A percentile compares a stretch with the other conserved stretches of the same genome.
phyloP scores from a whole-genome alignment of 2,113 vertebrate species.

The Centropristis striata region DNA sequence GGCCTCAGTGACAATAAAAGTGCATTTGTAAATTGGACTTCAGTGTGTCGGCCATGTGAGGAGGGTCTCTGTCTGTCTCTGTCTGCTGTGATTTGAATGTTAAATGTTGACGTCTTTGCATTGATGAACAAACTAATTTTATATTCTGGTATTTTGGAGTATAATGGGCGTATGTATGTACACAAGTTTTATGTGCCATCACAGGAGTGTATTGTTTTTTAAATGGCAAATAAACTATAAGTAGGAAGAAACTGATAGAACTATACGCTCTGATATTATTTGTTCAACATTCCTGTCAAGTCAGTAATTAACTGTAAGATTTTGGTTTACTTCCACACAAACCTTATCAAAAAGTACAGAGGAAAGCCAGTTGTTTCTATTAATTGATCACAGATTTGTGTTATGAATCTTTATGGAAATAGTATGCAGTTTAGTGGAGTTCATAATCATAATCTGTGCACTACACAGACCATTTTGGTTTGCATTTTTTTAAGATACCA shows the following conservation, averaged over 20 bases:
- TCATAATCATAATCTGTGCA: no score
- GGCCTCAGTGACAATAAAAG: conserved; percentile 62
- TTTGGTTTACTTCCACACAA: conserved; percentile 18
- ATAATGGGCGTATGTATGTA: neutral
- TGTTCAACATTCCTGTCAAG: neutral
- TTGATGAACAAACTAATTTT: conserved; percentile 36
- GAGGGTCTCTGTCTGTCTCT: conserved; percentile 31
- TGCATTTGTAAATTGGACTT: conserved; percentile 61
- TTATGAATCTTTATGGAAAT: no score
- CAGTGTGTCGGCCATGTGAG: conserved; percentile 32
- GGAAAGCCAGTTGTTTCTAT: no score
- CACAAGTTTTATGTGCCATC: neutral
- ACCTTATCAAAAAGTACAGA: neutral
- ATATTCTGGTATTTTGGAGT: conserved; percentile 24
- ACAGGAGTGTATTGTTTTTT: neutral
- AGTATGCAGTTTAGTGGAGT: no score
- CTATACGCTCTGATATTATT: neutral
- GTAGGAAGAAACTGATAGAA: neutral
- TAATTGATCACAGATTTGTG: no score
- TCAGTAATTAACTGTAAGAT: neutral
- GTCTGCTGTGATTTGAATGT: conserved; percentile 58
- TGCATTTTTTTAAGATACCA: no score
- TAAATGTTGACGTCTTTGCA: conserved; percentile 15
- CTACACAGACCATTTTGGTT: no score
- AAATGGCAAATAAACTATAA: conserved; percentile 21